Conservation (phyloP, 2,888 invertebrate species). For the Chymomyza fuscimana region DNA sequence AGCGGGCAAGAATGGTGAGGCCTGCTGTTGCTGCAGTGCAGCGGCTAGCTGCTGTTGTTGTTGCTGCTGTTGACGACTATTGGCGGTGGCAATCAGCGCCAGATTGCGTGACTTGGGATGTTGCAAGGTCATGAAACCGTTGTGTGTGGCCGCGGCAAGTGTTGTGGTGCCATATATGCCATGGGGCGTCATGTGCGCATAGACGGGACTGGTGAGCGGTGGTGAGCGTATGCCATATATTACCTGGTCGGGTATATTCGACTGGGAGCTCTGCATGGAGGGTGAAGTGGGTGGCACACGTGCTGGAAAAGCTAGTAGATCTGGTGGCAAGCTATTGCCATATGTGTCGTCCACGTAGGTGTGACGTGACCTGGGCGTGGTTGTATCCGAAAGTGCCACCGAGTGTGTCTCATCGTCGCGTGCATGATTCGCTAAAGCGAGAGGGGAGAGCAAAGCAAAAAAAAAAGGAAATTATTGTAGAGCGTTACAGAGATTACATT, state of each 20-base stretch:
- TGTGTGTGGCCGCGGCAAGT: constrained; percentile 80
- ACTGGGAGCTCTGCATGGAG: constrained; percentile 88
- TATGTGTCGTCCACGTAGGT: constrained; percentile 80
- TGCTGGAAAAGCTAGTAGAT: constrained; percentile 88
- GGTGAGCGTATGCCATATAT: constrained; percentile 75
- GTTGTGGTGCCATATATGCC: constrained; percentile 83
- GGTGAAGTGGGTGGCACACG: constrained; percentile 85
- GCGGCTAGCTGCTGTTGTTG: constrained; percentile 69
- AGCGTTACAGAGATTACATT: no score
- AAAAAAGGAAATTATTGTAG: neutral
- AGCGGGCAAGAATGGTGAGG: constrained; percentile 87
- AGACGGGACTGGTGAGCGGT: constrained; percentile 84
- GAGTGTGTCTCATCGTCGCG: constrained; percentile 86
- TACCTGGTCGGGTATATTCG: constrained; percentile 84
- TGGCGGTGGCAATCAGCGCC: constrained; percentile 75
- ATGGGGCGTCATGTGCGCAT: constrained; percentile 78
- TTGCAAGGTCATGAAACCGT: constrained; percentile 88
- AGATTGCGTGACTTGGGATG: constrained; percentile 83
- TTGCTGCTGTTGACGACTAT: constrained; percentile 81
- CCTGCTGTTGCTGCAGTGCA: constrained; percentile 68
- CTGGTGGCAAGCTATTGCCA: constrained; percentile 87
- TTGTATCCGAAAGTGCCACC: constrained; percentile 83
- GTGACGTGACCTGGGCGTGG: constrained; percentile 80
- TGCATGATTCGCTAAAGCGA: constrained; percentile 79
- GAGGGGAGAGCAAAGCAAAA: neutral